Evolutionary conservation across 2,797 vertebrate genomes (phyloP).

Genomic region (Helarctos malayanus): DNA sequence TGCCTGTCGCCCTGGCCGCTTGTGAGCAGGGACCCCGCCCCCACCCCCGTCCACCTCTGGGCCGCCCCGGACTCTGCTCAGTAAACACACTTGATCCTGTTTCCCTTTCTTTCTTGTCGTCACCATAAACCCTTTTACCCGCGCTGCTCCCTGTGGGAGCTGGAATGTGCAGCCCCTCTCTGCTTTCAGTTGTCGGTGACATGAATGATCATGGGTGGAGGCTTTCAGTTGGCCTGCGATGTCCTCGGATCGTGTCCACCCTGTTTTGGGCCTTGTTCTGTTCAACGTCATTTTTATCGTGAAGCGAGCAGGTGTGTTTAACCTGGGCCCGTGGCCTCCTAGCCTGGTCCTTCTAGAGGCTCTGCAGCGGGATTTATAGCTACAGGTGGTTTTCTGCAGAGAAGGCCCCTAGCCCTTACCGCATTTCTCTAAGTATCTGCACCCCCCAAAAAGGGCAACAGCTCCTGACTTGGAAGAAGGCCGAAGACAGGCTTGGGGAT

Average conservation of each 20-base stretch:
- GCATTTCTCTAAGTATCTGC: neutral
- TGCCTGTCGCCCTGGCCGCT: accelerated
- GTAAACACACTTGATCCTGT: neutral
- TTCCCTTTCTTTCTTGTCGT: accelerated
- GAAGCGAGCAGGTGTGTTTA: neutral
- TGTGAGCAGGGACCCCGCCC: no score
- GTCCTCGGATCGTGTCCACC: neutral
- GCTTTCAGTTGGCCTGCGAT: neutral
- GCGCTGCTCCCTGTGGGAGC: accelerated
- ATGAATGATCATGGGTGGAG: neutral
- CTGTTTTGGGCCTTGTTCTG: neutral
- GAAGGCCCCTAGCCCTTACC: neutral
- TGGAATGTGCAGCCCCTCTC: no score
- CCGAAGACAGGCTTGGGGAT: neutral
- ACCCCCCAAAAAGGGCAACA: neutral
- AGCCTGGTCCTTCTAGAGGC: neutral
- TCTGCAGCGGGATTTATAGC: accelerated
- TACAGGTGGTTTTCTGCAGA: neutral
- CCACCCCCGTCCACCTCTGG: accelerated
- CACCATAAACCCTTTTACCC: neutral
- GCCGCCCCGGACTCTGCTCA: neutral
- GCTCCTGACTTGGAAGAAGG: neutral
- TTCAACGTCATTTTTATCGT: accelerated
- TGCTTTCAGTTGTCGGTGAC: neutral
- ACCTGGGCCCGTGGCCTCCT: accelerated